Conservation (phyloP, 2,797 vertebrate genomes). For the Epinephelus coioides region DNA sequence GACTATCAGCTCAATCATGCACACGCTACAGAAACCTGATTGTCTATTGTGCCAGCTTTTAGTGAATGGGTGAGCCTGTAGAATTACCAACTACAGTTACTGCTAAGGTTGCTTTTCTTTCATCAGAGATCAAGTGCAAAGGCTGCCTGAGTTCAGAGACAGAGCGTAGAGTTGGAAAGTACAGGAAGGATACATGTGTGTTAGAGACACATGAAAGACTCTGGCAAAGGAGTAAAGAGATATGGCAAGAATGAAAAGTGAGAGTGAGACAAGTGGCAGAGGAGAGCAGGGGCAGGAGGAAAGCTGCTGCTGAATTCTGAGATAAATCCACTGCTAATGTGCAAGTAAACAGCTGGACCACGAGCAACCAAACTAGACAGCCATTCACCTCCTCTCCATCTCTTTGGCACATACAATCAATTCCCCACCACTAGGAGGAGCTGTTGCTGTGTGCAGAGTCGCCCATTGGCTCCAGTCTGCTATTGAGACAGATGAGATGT, state of each 20-base stretch:
- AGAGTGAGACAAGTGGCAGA: constrained; percentile 39
- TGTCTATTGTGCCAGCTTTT: constrained; percentile 61
- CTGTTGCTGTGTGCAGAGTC: constrained; percentile 80
- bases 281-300: constrained; percentile 15
- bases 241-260: constrained; percentile 51
- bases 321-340: constrained; percentile 57
- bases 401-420: constrained; percentile 15
- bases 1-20: constrained; percentile 49
- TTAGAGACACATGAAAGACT: constrained; percentile 56
- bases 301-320: constrained; percentile 41
- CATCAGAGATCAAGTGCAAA: constrained; percentile 74
- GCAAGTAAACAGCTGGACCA: constrained; percentile 56
- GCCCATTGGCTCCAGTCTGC: constrained; percentile 51
- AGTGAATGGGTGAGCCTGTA: constrained; percentile 39
- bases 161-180: constrained; percentile 47
- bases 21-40: constrained; percentile 41
- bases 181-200: constrained; percentile 38
- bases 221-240: constrained; percentile 43
- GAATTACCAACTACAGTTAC: constrained; percentile 60
- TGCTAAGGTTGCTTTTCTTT: constrained; percentile 68
- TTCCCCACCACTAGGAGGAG: constrained; percentile 83
- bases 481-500: constrained; percentile 86
- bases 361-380: constrained; percentile 43
- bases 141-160: constrained; percentile 58
- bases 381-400: constrained; percentile 35